A percentile compares a stretch with the other conserved stretches of the same genome.
Evolutionary conservation across 2,888 invertebrate genomes (phyloP).

Genomic region (Minunthozetes semirufus): DNA sequence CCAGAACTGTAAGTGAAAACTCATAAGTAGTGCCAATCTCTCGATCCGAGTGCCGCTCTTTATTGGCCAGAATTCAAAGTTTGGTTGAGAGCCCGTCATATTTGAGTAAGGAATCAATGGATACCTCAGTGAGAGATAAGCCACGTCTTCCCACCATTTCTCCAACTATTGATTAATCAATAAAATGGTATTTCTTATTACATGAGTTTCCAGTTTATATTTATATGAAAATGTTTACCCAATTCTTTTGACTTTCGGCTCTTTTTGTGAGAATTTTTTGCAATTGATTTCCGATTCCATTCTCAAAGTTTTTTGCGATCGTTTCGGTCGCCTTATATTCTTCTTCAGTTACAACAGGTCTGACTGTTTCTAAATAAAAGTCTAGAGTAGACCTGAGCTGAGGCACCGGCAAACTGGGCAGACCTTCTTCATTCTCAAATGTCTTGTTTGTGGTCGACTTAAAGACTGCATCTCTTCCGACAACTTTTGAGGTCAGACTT

Average conservation of each 20-base stretch:
- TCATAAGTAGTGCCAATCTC: slow-evolving; percentile 47
- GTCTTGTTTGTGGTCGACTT: slow-evolving; percentile 47
- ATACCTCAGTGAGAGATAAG: slow-evolving; percentile 52
- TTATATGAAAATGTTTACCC: slow-evolving; percentile 48
- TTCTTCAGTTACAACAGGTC: slow-evolving; percentile 51
- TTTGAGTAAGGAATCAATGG: slow-evolving; percentile 54
- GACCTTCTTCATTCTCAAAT: slow-evolving; percentile 53
- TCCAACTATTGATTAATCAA: slow-evolving; percentile 47
- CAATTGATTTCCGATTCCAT: slow-evolving; percentile 52
- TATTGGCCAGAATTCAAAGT: slow-evolving; percentile 44
- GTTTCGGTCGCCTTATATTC: slow-evolving; percentile 51
- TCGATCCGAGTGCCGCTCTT: slow-evolving; percentile 46
- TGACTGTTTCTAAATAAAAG: slow-evolving; percentile 53
- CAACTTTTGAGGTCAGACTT: background rate
- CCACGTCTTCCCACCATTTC: slow-evolving; percentile 57
- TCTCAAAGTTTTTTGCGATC: slow-evolving; percentile 52
- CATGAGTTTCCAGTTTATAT: too few relatives aligned
- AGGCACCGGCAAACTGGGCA: slow-evolving; percentile 56
- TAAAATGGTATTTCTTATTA: background rate
- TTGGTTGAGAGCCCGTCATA: slow-evolving; percentile 50
- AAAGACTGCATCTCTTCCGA: slow-evolving; percentile 30
- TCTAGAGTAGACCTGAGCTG: slow-evolving; percentile 53
- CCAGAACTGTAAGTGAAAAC: slow-evolving; percentile 52
- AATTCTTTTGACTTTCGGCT: slow-evolving; percentile 53
- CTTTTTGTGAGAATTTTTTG: slow-evolving; percentile 51